Evolutionary conservation across 2,113 vertebrate species (phyloP), one percentile per base, ranked within the genome.

Genomic region (Pongo pygmaeus): DNA sequence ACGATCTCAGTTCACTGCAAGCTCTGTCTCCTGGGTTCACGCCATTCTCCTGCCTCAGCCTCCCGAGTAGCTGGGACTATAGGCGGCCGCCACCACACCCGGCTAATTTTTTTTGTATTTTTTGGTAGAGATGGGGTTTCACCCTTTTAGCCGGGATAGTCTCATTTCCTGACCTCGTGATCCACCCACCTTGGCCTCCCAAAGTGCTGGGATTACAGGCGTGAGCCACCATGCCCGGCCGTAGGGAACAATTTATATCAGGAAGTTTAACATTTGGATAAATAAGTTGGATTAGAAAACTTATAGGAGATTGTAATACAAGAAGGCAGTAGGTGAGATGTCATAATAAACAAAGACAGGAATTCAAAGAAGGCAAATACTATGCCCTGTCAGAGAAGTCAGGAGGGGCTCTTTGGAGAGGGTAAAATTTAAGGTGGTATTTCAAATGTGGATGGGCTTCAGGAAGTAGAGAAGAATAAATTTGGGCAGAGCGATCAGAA

Each of bases 351-450:
- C 18, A 23, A 32, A 64, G 38, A 88, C 7, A 23, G 12, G 67
- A 77, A 48, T 30, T 70, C 38, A 32, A 38, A 57, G 35, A 30
- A 32, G 11, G 8, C 13, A 88, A 59, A 11, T n/a, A 2, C 12
- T 64, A 9, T 6, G 75, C 2, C 4, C 10, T n/a, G 5, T 38
- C 70, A 18, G 48, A n/a, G 6, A 30, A 27, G 14, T n/a, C 17
- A 59, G 32, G 35, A 14, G 3, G 8, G 30, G 8, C 3, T n/a
- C 5, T 79, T 59, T 27, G n/a, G 57, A 81, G 57, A 14, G 8
- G 4, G 12, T 50, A 14, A 6, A 38, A 8, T 2, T 52, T 17
- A 6, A 48, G 3, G 22, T 23, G 5, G 8, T 0, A 2, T 48
- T 13, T 59, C 81, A 32, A n/a, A 17, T n/a, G 18, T 38, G 46